Evolutionary conservation across 1,140 invertebrate species (phyloP).

Genomic region (Venturia canescens): DNA sequence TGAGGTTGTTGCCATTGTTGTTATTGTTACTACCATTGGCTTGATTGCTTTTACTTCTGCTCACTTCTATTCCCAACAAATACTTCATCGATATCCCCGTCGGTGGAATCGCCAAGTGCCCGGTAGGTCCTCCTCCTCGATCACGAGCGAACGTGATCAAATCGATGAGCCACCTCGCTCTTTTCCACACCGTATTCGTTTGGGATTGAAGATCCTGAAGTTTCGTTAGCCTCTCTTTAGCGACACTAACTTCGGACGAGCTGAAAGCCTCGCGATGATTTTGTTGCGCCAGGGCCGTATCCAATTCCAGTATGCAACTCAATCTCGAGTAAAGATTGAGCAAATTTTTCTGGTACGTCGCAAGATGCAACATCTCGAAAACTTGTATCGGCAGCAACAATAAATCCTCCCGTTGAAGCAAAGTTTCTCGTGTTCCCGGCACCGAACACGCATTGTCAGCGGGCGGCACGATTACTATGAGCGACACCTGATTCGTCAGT

Average conservation of each 20-base stretch:
- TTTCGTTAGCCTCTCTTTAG: conserved; percentile 89
- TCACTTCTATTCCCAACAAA: conserved; percentile 71
- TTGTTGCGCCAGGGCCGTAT: conserved; percentile 93
- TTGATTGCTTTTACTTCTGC: conserved; percentile 40
- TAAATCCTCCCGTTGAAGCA: conserved; percentile 88
- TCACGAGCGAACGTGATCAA: conserved; percentile 94
- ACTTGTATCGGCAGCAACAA: conserved; percentile 90
- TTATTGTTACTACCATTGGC: conserved; percentile 60
- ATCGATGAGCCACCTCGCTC: conserved; percentile 96
- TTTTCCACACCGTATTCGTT: conserved; percentile 93
- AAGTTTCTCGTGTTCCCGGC: conserved; percentile 89
- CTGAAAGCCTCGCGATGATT: conserved; percentile 96
- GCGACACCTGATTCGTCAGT: conserved; percentile 90
- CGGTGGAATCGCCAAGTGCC: conserved; percentile 55
- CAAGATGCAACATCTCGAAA: conserved; percentile 96
- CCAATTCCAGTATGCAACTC: conserved; percentile 94
- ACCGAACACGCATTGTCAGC: conserved; percentile 93
- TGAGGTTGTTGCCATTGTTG: conserved; percentile 57
- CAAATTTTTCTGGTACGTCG: conserved; percentile 92
- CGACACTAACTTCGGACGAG: conserved; percentile 88
- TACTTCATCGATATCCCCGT: conserved; percentile 73
- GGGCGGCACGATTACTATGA: conserved; percentile 93
- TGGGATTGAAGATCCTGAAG: conserved; percentile 89
- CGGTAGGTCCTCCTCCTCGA: conserved; percentile 74
- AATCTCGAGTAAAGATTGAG: conserved; percentile 93